Percentiles rank a stretch among this genome's conserved stretches.
Evolutionary conservation across 2,888 invertebrate genomes (phyloP).

Genomic region (Idaea biselata): DNA sequence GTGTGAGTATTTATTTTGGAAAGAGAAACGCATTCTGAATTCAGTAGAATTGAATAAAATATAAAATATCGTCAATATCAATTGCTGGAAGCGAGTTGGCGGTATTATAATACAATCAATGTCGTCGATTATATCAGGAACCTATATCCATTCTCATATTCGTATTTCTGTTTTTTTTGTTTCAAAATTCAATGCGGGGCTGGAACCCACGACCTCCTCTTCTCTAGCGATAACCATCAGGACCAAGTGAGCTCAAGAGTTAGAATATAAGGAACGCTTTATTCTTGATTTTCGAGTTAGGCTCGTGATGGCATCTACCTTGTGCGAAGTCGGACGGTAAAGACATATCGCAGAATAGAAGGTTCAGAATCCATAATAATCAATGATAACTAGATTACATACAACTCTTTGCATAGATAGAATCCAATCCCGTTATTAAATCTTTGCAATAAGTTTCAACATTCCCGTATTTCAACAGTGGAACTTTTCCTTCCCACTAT

Average conservation of each 20-base stretch:
- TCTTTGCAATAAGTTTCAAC: slow-evolving; percentile 47
- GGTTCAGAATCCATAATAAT: neutral
- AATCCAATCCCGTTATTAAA: slow-evolving; percentile 45
- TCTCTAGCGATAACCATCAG: too few species aligned
- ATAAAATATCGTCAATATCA: neutral
- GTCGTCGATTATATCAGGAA: neutral
- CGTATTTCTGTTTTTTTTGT: neutral
- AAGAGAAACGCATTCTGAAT: neutral
- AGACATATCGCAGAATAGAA: neutral
- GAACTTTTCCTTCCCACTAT: slow-evolving; percentile 22
- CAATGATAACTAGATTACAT: neutral
- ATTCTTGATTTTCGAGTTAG: too few species aligned
- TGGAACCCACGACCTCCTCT: too few species aligned
- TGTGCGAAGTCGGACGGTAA: too few species aligned
- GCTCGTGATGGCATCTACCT: too few species aligned
- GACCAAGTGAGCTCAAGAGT: too few species aligned
- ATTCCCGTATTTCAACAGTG: slow-evolving; percentile 19
- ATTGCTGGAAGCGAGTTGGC: neutral
- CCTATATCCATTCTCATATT: neutral
- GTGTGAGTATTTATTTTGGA: neutral
- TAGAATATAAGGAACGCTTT: too few species aligned
- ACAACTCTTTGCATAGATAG: slow-evolving; percentile 15
- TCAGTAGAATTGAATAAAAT: neutral
- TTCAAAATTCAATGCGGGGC: too few species aligned
- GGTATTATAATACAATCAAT: neutral